Base-by-base conservation (phyloP, 35 echinoderm and acorn worm genomes). In the Lytechinus variegatus region DNA sequence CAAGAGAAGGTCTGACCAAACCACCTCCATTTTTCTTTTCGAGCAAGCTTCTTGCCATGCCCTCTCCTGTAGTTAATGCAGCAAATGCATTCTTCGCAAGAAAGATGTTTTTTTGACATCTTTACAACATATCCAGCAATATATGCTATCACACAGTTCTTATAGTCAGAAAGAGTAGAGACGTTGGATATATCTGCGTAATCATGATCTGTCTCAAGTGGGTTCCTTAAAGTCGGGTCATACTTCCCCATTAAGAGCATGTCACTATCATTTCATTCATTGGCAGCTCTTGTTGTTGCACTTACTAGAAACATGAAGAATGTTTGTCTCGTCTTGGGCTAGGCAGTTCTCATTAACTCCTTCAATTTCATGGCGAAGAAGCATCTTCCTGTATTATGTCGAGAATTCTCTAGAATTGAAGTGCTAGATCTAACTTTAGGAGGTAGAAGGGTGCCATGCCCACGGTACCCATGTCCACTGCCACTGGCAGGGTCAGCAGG, bases 81-180 rank as follows among this genome's bases (percentile, higher is more conserved):
- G 21, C 44, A 27, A 27, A 56, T 3, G 87, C 96, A 97, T 5
- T 95, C 90, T 93, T 54, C 27, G 89, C 96, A 97, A 10, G 53
- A 52, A 12, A 91, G 53, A 60, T 3, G 53, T 86, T 55, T 93
- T 52, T 86, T 53, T 7, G 90, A 57, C 96, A 97, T 97, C 54
- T 58, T 8, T 5, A 97, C 95, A 28, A 95, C 96, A 94, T 92
- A 97, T 6, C 96, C 96, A 71, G 96, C 96, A 93, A 95, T 95
- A 94, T 97, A 97, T 14, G 4, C 56, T 24, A 97, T 87, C 9
- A 71, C 94, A 44, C 87, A 53, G 52, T 93, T 44, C 89, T 92
- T 95, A 28, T 95, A 97, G 6, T 6, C 27, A 24, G 96, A 95
- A 8, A 97, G 52, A 3, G 8, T 9, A 54, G 19, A 10, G 33